Conservation (phyloP, 2,113 vertebrate genomes). For the Dicerorhinus sumatrensis region DNA sequence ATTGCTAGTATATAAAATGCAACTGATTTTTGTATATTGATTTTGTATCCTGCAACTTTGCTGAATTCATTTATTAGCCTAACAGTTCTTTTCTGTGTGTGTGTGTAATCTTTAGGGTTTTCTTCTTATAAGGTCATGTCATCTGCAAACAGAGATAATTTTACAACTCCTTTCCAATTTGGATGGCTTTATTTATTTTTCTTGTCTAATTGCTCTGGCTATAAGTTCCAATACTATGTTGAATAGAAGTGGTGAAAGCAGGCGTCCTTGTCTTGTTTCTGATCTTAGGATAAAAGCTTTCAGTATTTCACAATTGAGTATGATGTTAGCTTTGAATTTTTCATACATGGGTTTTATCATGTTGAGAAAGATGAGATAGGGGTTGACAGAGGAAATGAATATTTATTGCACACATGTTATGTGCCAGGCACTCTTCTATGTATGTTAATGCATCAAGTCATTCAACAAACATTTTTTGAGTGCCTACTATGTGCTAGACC, state of each 20-base stretch:
- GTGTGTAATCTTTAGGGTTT: not conserved
- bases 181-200: not conserved
- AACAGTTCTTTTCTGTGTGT: not conserved
- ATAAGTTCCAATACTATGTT: not conserved
- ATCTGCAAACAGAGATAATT: conserved; percentile 14
- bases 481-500: not conserved
- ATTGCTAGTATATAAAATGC: not conserved
- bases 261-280: not conserved
- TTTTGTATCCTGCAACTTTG: conserved; percentile 28
- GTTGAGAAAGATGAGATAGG: not conserved
- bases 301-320: not conserved
- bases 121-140: not conserved
- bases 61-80: conserved; percentile 16
- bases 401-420: not conserved
- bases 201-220: not conserved
- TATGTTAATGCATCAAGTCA: not conserved
- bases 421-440: not conserved
- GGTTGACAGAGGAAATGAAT: not conserved
- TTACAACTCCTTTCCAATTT: not conserved
- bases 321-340: not conserved
- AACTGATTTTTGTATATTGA: conserved; percentile 2
- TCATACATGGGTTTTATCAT: not conserved
- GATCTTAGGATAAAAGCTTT: not conserved
- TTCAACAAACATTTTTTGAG: not conserved
- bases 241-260: not conserved